Percentiles rank a stretch among this genome's conserved stretches.
These are phyloP conservation scores for Mactra quadrangularis DNA, from an alignment of 1,140 invertebrate species.

Conservation along the genomic window DNA sequence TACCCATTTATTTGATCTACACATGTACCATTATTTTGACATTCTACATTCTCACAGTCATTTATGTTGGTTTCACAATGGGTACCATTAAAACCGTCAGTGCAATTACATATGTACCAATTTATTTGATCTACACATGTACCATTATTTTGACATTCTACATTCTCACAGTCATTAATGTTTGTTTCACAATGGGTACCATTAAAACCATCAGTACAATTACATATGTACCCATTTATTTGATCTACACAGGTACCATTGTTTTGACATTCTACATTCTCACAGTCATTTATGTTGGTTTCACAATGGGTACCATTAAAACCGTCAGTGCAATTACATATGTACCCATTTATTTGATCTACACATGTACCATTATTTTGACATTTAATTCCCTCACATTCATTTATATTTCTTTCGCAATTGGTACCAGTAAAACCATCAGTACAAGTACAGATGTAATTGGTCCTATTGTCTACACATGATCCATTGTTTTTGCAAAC, in stretches of 20 bases:
- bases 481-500: neutral
- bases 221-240: neutral
- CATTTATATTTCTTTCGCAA: constrained; percentile 34
- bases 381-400: neutral
- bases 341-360: neutral
- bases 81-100: neutral
- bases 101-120: neutral
- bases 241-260: constrained; percentile 25
- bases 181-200: constrained; percentile 44
- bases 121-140: neutral
- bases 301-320: constrained; percentile 2
- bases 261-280: constrained; percentile 27
- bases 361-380: neutral
- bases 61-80: neutral
- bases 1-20: neutral
- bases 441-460: constrained; percentile 63
- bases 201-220: constrained; percentile 36
- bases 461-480: neutral
- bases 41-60: neutral
- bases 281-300: constrained; percentile 39
- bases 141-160: neutral
- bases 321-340: constrained; percentile 5
- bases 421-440: constrained; percentile 70
- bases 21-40: constrained; percentile 3
- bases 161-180: neutral